A percentile compares a stretch with the other conserved stretches of the same genome.
Conservation (phyloP, 2,113 vertebrate genomes). For the Myotis davidii region DNA sequence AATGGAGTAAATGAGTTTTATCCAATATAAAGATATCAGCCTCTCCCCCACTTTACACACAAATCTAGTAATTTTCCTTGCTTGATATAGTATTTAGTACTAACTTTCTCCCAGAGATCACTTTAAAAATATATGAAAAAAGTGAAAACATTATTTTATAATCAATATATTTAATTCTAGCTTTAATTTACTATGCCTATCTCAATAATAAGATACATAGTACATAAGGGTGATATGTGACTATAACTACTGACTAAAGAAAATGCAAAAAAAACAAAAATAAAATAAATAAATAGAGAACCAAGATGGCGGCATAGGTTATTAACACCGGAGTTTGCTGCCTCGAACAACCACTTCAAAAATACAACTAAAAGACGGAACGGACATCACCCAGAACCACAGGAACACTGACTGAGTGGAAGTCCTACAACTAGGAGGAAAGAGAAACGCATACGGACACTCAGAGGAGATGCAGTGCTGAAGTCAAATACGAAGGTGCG, state of each 20-base stretch:
- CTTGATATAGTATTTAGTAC: background rate
- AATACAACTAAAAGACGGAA: too few species aligned
- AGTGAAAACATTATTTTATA: slow-evolving; percentile 16
- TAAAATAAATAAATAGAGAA: background rate
- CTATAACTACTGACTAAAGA: slow-evolving; percentile 3
- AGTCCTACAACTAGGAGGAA: too few species aligned
- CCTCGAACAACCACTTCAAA: too few species aligned
- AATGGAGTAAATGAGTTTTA: slow-evolving; percentile 27
- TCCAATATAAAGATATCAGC: background rate
- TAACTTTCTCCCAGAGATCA: slow-evolving; percentile 6
- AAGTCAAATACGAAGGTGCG: too few species aligned
- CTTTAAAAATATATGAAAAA: background rate
- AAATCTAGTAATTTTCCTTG: slow-evolving; percentile 9
- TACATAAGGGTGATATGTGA: background rate
- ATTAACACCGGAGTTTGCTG: too few species aligned
- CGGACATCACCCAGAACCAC: too few species aligned
- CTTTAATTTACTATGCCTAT: slow-evolving; percentile 2
- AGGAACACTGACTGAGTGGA: too few species aligned
- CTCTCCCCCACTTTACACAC: background rate
- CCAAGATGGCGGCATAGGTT: too few species aligned
- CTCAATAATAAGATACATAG: slow-evolving; percentile 28
- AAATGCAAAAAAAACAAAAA: background rate
- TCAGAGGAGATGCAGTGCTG: too few species aligned
- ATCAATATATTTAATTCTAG: slow-evolving; percentile 27
- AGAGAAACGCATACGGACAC: too few species aligned